Percentiles rank a stretch among this genome's conserved stretches.
Conservation (phyloP, 1,140 invertebrate species). For the Saccostrea cuccullata region DNA sequence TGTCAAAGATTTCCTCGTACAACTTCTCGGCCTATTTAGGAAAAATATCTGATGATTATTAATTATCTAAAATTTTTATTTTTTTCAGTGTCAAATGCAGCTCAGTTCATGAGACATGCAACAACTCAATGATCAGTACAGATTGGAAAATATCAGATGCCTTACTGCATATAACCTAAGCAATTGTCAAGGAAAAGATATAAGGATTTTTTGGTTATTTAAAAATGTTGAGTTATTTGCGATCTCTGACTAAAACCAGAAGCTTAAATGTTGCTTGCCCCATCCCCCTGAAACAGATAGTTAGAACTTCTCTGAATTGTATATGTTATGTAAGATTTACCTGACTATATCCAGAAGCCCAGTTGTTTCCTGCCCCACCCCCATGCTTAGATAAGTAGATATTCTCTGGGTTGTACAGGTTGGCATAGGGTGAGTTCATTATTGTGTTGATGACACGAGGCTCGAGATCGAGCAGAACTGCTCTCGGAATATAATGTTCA, state of each 20-base stretch:
- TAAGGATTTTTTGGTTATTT: too few species aligned
- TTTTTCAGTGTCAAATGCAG: too few species aligned
- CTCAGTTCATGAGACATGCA: too few species aligned
- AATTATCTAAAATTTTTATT: too few species aligned
- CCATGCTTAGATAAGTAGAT: conserved; percentile 98
- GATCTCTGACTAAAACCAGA: background rate
- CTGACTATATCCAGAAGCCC: conserved; percentile 95
- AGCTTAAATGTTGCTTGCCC: too few species aligned
- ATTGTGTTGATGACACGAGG: conserved; percentile 98
- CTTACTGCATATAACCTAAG: too few species aligned
- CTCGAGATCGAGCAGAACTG: conserved; percentile 97
- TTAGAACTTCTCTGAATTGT: too few species aligned
- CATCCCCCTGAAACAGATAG: too few species aligned
- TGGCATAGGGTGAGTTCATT: conserved; percentile 95
- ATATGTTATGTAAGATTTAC: conserved; percentile 52
- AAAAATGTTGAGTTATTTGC: background rate
- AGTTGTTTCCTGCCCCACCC: conserved; percentile 99
- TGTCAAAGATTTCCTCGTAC: conserved; percentile 99
- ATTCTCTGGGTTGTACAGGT: conserved; percentile 99
- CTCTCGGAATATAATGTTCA: conserved; percentile 98
- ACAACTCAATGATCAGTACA: too few species aligned
- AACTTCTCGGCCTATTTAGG: conserved; percentile 87
- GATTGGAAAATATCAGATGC: too few species aligned
- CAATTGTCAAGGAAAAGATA: too few species aligned
- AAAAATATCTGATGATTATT: too few species aligned